Evolutionary conservation across 2,888 invertebrate genomes (phyloP).

Genomic region (Macrosiphum euphorbiae): DNA sequence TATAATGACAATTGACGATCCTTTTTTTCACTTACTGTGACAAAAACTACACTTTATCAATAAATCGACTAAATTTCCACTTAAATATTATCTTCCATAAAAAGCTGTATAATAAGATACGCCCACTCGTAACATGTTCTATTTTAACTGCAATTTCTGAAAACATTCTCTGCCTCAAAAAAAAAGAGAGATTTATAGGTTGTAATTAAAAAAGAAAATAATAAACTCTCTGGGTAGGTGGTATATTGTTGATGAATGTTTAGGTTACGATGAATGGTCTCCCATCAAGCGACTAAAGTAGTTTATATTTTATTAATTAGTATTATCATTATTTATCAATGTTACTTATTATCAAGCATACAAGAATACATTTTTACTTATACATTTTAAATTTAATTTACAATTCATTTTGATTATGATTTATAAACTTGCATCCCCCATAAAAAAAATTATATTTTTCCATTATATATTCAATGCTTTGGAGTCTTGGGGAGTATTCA

Average conservation of each 20-base stretch:
- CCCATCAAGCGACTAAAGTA: not conserved
- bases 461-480: not conserved
- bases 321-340: slow-evolving; percentile 8
- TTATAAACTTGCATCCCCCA: not conserved
- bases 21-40: not conserved
- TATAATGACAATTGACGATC: not conserved
- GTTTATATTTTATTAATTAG: not conserved
- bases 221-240: not conserved
- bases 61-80: not conserved
- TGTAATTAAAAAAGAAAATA: not conserved
- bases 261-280: slow-evolving; percentile 18
- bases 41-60: not conserved
- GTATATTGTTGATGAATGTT: not conserved
- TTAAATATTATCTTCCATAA: not conserved
- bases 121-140: not conserved
- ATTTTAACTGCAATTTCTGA: not conserved
- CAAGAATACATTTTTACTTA: not conserved
- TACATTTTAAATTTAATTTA: not conserved
- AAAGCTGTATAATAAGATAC: not conserved
- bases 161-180: not conserved
- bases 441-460: not conserved
- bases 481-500: too few species aligned
- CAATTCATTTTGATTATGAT: not conserved
- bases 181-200: not conserved
- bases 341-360: not conserved